Conservation (phyloP, 2,113 vertebrate species). For the Hirundichthys speculiger region DNA sequence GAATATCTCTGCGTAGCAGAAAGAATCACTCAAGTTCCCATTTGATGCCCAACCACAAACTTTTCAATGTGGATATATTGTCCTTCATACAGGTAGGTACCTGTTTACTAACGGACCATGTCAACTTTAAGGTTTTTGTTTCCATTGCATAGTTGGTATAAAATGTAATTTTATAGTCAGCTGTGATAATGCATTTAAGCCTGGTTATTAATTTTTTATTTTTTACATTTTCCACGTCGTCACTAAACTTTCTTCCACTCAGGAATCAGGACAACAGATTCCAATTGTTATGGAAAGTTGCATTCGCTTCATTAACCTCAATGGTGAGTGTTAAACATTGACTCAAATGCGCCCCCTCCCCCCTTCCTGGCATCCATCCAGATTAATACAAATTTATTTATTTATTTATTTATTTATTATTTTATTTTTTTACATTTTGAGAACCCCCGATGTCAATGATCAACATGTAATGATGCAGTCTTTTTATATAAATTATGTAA, state of each 20-base stretch:
- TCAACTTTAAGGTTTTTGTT: neutral
- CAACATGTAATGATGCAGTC: no score
- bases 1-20: slow-evolving; percentile 67
- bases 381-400: no score
- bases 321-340: slow-evolving; percentile 75
- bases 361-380: no score
- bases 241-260: neutral
- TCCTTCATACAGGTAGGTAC: slow-evolving; percentile 82
- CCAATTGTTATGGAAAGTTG: slow-evolving; percentile 87
- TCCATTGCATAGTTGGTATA: neutral
- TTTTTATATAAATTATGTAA: no score
- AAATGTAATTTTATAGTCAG: neutral
- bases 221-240: no score
- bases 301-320: slow-evolving; percentile 87
- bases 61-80: slow-evolving; percentile 83
- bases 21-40: slow-evolving; percentile 61
- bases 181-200: no score
- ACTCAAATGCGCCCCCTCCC: neutral
- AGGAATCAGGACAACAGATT: slow-evolving; percentile 80
- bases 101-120: neutral
- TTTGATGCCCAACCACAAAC: slow-evolving; percentile 81
- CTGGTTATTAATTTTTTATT: no score
- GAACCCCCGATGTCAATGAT: no score
- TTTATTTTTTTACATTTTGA: no score
- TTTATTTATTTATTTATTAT: no score